These are phyloP conservation scores for Orbicella faveolata DNA, from an alignment of 64 coral and sea anemone genomes.

Conservation along the genomic window DNA sequence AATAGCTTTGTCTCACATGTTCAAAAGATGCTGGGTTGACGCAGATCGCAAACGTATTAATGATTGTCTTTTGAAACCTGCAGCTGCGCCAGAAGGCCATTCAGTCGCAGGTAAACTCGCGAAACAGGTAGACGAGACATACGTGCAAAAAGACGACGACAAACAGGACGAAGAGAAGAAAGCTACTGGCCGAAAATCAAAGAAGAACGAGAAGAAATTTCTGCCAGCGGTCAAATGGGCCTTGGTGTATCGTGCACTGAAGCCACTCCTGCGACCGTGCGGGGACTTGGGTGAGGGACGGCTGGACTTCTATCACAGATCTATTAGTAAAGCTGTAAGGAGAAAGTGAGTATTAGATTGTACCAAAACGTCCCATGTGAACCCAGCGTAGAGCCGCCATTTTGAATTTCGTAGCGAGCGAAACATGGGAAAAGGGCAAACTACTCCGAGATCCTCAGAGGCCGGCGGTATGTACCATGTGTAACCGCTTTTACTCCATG, in stretches of 20 bases:
- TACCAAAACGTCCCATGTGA: too few species aligned
- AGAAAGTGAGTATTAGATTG: conserved; percentile 58
- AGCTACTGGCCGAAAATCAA: not conserved
- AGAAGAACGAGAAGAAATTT: conserved; percentile 75
- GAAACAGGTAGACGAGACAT: conserved; percentile 90
- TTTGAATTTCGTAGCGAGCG: too few species aligned
- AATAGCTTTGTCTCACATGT: too few species aligned
- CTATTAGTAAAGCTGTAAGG: conserved; percentile 98
- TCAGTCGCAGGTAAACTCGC: conserved; percentile 80
- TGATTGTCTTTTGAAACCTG: not conserved
- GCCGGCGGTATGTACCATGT: too few species aligned
- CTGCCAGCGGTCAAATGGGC: conserved; percentile 97
- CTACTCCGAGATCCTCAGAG: too few species aligned
- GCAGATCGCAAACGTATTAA: not conserved
- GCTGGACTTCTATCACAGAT: conserved; percentile 97
- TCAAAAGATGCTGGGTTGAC: too few species aligned
- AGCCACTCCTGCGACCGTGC: conserved; percentile 92
- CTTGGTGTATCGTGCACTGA: conserved; percentile 92
- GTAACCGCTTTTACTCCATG: too few species aligned
- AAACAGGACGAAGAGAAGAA: conserved; percentile 45
- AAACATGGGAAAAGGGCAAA: too few species aligned
- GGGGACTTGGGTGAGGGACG: conserved; percentile 98
- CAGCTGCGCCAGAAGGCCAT: conserved; percentile 16
- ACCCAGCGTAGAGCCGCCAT: too few species aligned
- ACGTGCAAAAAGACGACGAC: conserved; percentile 63